Base-by-base conservation (phyloP, 2,888 invertebrate species). In the Criorhina ranunculi region DNA sequence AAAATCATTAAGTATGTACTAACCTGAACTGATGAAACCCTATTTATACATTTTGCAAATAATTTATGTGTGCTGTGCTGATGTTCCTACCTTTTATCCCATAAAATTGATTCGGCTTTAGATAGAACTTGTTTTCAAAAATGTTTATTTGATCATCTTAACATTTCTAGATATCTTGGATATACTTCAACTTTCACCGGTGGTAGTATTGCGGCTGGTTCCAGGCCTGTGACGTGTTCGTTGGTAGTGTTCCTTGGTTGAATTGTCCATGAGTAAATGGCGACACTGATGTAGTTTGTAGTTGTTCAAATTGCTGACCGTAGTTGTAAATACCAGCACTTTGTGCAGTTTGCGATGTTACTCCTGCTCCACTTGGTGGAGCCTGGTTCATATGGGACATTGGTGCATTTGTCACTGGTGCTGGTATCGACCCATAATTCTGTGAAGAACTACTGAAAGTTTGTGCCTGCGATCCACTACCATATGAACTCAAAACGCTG, bases 401-500 rank as follows among this genome's bases (percentile, higher is more conserved):
- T 12, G 24, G 1, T 1, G 70, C 0, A 29, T 40, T 64, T 2
- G 37, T 8, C 4, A 57, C 85, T 8, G 85, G 51, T 0, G 85
- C 33, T 31, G 76, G 51, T 40, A 59, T 37, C 8, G 85, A 64
- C 4, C 75, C 85, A 35, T 85, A 85, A n/a, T 53, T 80, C 9
- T 80, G 83, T 11, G 62, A 15, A 1, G 78, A 83, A 75, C 44
- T 59, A 53, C 79, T 64, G 9, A 75, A 85, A 3, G 37, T 33
- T 29, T 64, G 82, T 19, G 69, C 62, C 31, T 80, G 80, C 7
- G 80, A 31, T 5, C 80, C 79, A 17, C 75, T 69, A 15, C 89
- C 90, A 64, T 91, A 91, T 0, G 91, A 90, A 42, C 89, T 91
- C 7, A 91, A 78, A 4, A 91, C 91, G 80, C 90, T 91, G 76